phyloP scores from a whole-genome alignment of 1,140 invertebrate species.

The Bombus superbus region DNA sequence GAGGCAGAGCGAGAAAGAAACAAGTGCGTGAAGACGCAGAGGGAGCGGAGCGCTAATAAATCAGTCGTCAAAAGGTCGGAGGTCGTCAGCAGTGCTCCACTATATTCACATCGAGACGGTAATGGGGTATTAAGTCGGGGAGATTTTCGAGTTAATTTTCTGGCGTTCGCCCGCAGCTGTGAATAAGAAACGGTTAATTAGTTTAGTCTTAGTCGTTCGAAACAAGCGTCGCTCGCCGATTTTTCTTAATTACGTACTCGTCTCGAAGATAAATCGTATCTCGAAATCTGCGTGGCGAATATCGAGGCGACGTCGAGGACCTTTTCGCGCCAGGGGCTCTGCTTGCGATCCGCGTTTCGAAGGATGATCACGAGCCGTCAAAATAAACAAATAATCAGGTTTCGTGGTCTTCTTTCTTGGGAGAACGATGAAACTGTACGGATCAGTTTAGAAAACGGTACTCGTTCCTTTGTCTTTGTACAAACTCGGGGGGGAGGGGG shows the following conservation, averaged over 20 bases:
- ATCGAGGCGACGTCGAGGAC: too few species aligned
- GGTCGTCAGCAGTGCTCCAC: constrained; percentile 54
- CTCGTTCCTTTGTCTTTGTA: constrained; percentile 19
- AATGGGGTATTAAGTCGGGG: constrained; percentile 62
- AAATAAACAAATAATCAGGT: constrained; percentile 53
- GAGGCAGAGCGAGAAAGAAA: neutral
- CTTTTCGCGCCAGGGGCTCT: neutral
- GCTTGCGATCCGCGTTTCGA: too few species aligned
- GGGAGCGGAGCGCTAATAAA: constrained; percentile 52
- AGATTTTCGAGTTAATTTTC: constrained; percentile 53
- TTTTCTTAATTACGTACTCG: neutral
- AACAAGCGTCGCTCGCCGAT: constrained; percentile 46
- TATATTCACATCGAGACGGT: constrained; percentile 61
- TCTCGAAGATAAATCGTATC: neutral
- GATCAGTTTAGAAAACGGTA: neutral
- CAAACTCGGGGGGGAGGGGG: neutral
- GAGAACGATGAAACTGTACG: constrained; percentile 44
- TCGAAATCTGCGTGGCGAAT: too few species aligned
- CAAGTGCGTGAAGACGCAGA: constrained; percentile 3
- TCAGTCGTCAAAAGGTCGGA: constrained; percentile 66
- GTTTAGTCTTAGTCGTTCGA: constrained; percentile 17
- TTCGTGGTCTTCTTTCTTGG: neutral
- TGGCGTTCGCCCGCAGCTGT: constrained; percentile 49
- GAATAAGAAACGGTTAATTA: constrained; percentile 53
- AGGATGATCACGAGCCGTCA: constrained; percentile 3